Percentiles rank a stretch among this genome's conserved stretches.
These are phyloP conservation scores for Nesometra sesokonis DNA, from an alignment of 35 echinoderm and acorn worm genomes.

Conservation along the genomic window DNA sequence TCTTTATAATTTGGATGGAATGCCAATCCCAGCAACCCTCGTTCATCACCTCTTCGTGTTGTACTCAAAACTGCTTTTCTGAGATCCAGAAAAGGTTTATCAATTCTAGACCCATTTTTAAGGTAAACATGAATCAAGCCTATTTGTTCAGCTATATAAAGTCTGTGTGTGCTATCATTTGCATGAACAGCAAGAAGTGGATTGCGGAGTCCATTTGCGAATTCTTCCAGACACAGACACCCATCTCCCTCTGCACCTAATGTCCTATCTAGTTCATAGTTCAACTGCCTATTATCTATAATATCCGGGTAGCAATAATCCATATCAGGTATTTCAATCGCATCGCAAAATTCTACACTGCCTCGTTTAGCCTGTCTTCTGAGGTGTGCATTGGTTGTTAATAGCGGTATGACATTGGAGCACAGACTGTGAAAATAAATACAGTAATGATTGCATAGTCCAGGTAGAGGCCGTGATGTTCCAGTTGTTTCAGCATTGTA, in stretches of 20 bases:
- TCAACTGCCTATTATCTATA: conserved; percentile 30
- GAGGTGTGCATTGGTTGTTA: conserved; percentile 32
- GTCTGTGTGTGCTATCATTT: conserved; percentile 74
- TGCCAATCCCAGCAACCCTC: conserved; percentile 75
- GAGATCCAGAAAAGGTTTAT: conserved; percentile 84
- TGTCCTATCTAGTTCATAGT: conserved; percentile 27
- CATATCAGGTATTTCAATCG: conserved; percentile 37
- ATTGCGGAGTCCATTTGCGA: conserved; percentile 84
- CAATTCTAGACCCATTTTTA: conserved; percentile 43
- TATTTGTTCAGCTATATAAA: conserved; percentile 77
- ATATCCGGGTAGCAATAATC: conserved; percentile 84
- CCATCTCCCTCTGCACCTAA: conserved; percentile 30
- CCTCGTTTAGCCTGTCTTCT: conserved; percentile 14
- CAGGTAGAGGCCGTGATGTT: conserved; percentile 17
- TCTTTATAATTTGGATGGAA: conserved; percentile 75
- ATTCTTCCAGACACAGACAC: conserved; percentile 89
- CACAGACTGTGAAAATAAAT: conserved; percentile 46
- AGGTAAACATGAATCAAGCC: conserved; percentile 67
- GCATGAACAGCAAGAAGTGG: conserved; percentile 63
- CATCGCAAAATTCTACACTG: conserved; percentile 41
- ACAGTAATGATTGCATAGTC: conserved; percentile 71
- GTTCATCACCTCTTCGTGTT: conserved; percentile 48
- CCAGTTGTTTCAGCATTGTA: conserved; percentile 49
- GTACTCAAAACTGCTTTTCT: conserved; percentile 34
- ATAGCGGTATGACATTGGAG: conserved; percentile 32